Base-by-base conservation (phyloP, 2,888 invertebrate species). In the Atethmia centrago region DNA sequence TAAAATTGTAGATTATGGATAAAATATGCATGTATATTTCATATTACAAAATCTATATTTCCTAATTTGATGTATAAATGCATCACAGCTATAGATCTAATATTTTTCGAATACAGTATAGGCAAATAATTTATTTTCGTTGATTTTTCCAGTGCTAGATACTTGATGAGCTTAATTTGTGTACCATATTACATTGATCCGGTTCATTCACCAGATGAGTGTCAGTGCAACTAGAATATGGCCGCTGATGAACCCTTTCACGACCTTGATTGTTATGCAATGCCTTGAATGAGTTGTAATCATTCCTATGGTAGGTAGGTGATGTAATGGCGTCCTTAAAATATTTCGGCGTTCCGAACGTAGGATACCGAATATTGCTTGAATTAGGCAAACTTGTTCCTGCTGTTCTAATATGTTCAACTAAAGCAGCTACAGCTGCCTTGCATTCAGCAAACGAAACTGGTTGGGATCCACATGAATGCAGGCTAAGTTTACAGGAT, bases 251-350 rank as follows among this genome's bases (percentile, higher is more conserved):
- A 25, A 64, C 19, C 7, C 25, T 36, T 47, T 31, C 36, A 21
- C 0, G 21, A 21, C 10, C 16, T 49, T 28, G n/a, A n/a, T 31
- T 14, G 10, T 53, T n/a, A 14, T 0, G 3, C n/a, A 51, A 19
- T 16, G n/a, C 28, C 5, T 40, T 28, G 0, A 70, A 51, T 10
- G 40, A 12, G 19, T 70, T 66, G 0, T 16, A 25, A 36, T 63
- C 36, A 25, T 25, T n/a, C 19, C n/a, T 12, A n/a, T 31, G 14
- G 14, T n/a, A 8, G 28, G 42, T 9, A 9, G 9, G 1, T 16
- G 51, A 69, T n/a, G 67, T 25, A 21, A 8, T 40, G 28, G 28
- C 69, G n/a, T 69, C 69, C 40, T 8, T 19, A 28, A 47, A 36
- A 64, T 1, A 1, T 8, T 21, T 25, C 7, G 62, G 25, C 19